These are phyloP conservation scores for Vollenhovia emeryi DNA, from an alignment of 1,140 invertebrate species.

Conservation along the genomic window DNA sequence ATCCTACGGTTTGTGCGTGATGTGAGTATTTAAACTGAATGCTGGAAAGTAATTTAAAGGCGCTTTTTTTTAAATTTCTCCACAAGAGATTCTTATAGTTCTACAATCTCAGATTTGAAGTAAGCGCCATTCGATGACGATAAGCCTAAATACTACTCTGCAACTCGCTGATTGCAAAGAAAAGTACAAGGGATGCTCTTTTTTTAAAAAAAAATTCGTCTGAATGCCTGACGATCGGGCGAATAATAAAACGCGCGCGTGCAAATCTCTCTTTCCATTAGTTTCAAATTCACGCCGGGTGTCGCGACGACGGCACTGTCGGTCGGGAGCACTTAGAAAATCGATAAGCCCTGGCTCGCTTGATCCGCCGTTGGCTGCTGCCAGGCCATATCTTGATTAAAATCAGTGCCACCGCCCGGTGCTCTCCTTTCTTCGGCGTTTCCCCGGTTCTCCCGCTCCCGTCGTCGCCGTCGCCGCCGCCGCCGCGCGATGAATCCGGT, in stretches of 20 bases:
- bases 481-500: slow-evolving; percentile 81
- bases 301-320: slow-evolving; percentile 72
- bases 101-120: neutral
- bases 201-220: neutral
- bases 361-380: slow-evolving; percentile 82
- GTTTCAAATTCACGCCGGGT: slow-evolving; percentile 72
- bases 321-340: slow-evolving; percentile 84
- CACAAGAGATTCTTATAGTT: neutral
- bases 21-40: neutral
- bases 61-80: neutral
- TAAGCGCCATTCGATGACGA: neutral
- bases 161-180: no score
- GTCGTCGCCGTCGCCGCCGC: neutral
- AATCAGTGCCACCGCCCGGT: slow-evolving; percentile 82
- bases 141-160: neutral
- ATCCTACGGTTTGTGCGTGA: neutral
- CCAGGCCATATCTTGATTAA: slow-evolving; percentile 86
- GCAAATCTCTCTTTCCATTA: slow-evolving; percentile 44
- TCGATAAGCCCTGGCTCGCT: slow-evolving; percentile 82
- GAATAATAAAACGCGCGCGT: slow-evolving; percentile 16
- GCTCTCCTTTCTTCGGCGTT: slow-evolving; percentile 74
- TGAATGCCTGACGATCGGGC: neutral
- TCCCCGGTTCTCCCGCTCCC: slow-evolving; percentile 71
- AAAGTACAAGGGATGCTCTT: neutral
- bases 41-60: neutral